Percentiles rank a stretch among this genome's conserved stretches.
phyloP scores from a whole-genome alignment of 2,113 vertebrate species.

The Tauraco erythrolophus region DNA sequence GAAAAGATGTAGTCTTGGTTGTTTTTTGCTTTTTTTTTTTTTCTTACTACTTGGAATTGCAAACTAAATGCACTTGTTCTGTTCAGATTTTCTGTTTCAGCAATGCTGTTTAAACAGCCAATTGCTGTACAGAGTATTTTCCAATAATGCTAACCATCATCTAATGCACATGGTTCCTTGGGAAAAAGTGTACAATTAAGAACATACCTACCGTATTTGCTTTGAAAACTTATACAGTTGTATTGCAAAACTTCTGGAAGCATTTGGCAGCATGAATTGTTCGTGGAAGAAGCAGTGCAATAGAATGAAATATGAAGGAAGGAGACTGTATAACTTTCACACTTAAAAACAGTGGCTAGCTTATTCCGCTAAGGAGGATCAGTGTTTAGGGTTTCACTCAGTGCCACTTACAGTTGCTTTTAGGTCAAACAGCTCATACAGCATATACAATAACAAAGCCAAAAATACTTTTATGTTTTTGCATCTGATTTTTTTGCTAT shows the following conservation, averaged over 20 bases:
- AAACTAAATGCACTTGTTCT: background rate
- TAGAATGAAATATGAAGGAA: background rate
- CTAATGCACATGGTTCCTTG: background rate
- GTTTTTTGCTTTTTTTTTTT: background rate
- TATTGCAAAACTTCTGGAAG: conserved; percentile 28
- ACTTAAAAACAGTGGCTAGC: background rate
- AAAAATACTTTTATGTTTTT: background rate
- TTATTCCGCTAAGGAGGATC: background rate
- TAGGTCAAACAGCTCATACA: background rate
- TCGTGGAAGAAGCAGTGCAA: background rate
- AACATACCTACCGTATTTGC: background rate
- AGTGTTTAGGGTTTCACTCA: background rate
- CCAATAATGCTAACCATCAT: background rate
- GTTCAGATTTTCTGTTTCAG: background rate
- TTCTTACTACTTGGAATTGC: background rate
- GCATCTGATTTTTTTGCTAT: background rate
- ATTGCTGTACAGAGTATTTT: background rate
- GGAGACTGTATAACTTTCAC: background rate
- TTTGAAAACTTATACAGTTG: background rate
- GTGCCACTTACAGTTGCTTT: background rate
- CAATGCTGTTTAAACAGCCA: background rate
- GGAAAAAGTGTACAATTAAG: background rate
- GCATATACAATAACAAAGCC: background rate
- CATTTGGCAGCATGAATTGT: background rate
- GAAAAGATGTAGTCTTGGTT: background rate